These are phyloP conservation scores for Diachasma alloeum DNA, from an alignment of 1,140 invertebrate genomes.

Conservation along the genomic window DNA sequence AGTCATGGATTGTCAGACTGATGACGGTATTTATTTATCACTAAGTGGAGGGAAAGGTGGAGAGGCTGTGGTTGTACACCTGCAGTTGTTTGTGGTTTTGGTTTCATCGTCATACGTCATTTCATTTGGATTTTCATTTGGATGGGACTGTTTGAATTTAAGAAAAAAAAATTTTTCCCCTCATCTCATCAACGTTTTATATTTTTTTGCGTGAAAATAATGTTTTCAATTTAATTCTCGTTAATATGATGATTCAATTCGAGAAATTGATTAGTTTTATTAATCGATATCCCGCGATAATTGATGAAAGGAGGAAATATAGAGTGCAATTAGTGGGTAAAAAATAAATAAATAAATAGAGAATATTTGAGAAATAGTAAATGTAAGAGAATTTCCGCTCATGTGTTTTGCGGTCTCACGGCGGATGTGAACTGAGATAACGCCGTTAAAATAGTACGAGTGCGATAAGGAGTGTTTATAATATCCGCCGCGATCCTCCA, in stretches of 20 bases:
- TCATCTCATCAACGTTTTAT: too few relatives aligned
- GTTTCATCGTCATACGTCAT: background rate
- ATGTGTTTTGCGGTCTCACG: conserved; percentile 42
- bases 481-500: conserved; percentile 33
- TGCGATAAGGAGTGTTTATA: conserved; percentile 52
- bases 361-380: conserved; percentile 23
- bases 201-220: too few relatives aligned
- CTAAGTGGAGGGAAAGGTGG: background rate
- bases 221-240: too few relatives aligned
- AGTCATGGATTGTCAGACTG: background rate
- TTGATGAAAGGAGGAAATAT: background rate
- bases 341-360: background rate
- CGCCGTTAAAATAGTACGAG: conserved; percentile 51
- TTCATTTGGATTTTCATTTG: background rate
- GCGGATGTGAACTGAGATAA: conserved; percentile 54
- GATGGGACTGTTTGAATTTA: too few relatives aligned
- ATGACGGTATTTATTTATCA: background rate
- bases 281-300: background rate
- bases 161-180: too few relatives aligned
- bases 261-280: background rate
- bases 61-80: conserved; percentile 2
- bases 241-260: too few relatives aligned
- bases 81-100: background rate
- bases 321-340: background rate
- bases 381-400: conserved; percentile 23